Percentiles rank a stretch among this genome's conserved stretches.
These are phyloP conservation scores for Ranitomeya imitator DNA, from an alignment of 2,113 vertebrate genomes.

Conservation along the genomic window DNA sequence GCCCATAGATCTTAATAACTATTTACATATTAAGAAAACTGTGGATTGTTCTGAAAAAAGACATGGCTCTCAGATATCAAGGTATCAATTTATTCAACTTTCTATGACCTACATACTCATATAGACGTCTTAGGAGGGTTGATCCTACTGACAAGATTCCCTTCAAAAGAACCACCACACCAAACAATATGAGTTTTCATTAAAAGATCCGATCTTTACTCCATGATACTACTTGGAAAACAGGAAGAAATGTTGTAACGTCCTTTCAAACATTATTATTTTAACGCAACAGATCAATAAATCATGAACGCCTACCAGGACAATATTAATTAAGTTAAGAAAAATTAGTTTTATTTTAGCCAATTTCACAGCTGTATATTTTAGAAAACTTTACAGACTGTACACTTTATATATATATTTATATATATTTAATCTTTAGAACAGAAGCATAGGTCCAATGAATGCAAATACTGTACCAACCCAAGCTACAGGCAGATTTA, in stretches of 20 bases:
- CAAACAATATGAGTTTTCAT: neutral
- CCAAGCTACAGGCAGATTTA: conserved; percentile 79
- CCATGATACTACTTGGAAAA: neutral
- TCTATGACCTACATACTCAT: too few species aligned
- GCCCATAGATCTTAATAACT: too few species aligned
- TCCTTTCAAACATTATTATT: neutral
- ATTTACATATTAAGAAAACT: too few species aligned
- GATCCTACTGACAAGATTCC: too few species aligned
- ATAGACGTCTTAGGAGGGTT: too few species aligned
- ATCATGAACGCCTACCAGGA: conserved; percentile 11
- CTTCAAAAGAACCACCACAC: too few species aligned
- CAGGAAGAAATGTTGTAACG: neutral
- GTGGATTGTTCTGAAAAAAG: too few species aligned
- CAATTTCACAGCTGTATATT: conserved; percentile 88
- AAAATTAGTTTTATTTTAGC: conserved; percentile 90
- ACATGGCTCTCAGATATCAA: too few species aligned
- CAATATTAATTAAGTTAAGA: conserved; percentile 74
- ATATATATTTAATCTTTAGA: conserved; percentile 73
- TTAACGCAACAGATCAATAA: conserved; percentile 24
- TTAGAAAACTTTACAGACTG: conserved; percentile 93
- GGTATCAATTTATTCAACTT: too few species aligned
- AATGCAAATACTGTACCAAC: conserved; percentile 86
- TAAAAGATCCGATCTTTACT: neutral
- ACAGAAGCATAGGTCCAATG: conserved; percentile 85
- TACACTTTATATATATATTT: conserved; percentile 66